These are phyloP conservation scores for Orientallactaga sibirica DNA, from an alignment of 2,797 vertebrate species.

Conservation along the genomic window DNA sequence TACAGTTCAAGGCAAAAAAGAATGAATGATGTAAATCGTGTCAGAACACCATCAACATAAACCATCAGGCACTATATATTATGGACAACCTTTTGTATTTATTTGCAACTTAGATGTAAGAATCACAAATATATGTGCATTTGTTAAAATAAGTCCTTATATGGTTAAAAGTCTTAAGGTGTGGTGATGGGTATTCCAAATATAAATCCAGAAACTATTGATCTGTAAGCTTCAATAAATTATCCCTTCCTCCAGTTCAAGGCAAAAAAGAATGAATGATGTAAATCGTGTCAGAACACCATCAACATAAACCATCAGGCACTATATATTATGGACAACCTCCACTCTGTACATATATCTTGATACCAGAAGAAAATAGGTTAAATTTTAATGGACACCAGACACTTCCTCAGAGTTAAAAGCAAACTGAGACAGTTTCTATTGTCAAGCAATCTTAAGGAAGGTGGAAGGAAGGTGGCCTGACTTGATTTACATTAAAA, in stretches of 20 bases:
- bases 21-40: conserved; percentile 83
- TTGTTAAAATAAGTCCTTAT: conserved; percentile 81
- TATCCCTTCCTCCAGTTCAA: too few relatives aligned
- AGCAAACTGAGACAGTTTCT: too few relatives aligned
- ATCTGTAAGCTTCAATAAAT: too few relatives aligned
- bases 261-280: conserved; percentile 83
- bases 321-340: conserved; percentile 72
- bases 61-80: conserved; percentile 81
- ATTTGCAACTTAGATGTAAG: conserved; percentile 62
- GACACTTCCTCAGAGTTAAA: conserved; percentile 78
- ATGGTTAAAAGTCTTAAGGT: conserved; percentile 82
- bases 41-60: conserved; percentile 76
- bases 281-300: conserved; percentile 76
- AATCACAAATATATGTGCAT: conserved; percentile 74
- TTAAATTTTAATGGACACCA: too few relatives aligned
- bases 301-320: conserved; percentile 83
- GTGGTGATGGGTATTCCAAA: too few relatives aligned
- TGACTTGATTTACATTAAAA: too few relatives aligned
- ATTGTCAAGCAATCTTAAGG: too few relatives aligned
- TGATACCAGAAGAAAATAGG: conserved; percentile 60
- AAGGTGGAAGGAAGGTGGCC: too few relatives aligned
- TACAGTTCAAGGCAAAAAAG: conserved; percentile 85
- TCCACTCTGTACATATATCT: conserved; percentile 83
- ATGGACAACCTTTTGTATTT: conserved; percentile 56
- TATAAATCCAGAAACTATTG: conserved; percentile 81